Evolutionary conservation across 2,797 vertebrate genomes (phyloP), one percentile per base, ranked within the genome.

Genomic region (Diplodus puntazzo): DNA sequence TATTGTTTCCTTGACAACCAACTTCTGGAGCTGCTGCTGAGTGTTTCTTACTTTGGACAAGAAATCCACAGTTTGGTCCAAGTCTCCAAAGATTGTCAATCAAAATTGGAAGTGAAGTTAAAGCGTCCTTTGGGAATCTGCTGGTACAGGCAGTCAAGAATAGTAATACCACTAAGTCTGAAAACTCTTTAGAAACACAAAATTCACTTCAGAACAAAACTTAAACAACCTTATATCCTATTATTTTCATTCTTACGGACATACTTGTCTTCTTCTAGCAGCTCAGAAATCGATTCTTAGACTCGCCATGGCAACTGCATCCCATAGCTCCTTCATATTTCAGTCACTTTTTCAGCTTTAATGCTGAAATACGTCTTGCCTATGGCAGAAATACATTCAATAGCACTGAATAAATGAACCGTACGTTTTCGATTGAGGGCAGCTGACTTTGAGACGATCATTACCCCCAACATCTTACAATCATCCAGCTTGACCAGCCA

Each of bases 11-110:
- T 67, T 11, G 52, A 85, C 69, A 83, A 82, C 79, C 72, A 62
- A 81, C 79, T 70, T 88, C 77, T 78, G 67, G 75, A 70, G 58
- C 64, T 68, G 42, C 69, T 67, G 73, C 50, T 74, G 16, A 85
- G 73, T 52, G 75, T 79, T 87, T 84, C 78, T 72, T 83, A 65
- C 86, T 87, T 90, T 84, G 77, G 78, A 79, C 46, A 71, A 72
- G 43, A 80, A 77, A 73, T 75, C 54, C 57, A 53, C 69, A 82
- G 42, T 46, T 77, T 59, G 77, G 64, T 79, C 73, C 76, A 78
- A 87, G 67, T 77, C 77, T 89, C 72, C 52, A 75, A 75, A 21
- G 77, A 85, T 21, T 82, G 83, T 77, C 84, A 75, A 76, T 69
- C 71, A 73, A 87, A 88, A 86, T 74, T 43, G 71, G 62, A 87